Evolutionary conservation across 2,888 invertebrate species (phyloP).

Genomic region (Euzetes globulus): DNA sequence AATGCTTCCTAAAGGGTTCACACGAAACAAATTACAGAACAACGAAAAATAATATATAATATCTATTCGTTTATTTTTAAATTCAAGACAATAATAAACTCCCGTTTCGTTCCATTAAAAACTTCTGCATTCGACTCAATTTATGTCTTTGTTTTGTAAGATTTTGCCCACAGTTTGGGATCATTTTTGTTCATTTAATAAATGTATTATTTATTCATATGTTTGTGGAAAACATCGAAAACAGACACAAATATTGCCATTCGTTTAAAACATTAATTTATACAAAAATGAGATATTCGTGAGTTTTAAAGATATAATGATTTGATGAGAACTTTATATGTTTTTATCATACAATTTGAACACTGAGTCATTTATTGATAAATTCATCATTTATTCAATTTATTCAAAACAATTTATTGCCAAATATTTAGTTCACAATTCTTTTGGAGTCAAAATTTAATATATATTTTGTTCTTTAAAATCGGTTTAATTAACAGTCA

Average conservation of each 20-base stretch:
- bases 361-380: background rate
- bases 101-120: slow-evolving; percentile 9
- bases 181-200: background rate
- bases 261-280: slow-evolving; percentile 19
- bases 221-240: slow-evolving; percentile 22
- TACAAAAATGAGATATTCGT: slow-evolving; percentile 20
- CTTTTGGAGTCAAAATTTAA: background rate
- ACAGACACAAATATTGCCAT: slow-evolving; percentile 28
- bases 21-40: slow-evolving; percentile 27
- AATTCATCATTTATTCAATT: background rate
- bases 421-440: background rate
- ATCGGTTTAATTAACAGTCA: background rate
- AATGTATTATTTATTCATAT: background rate
- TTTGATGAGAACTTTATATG: slow-evolving; percentile 14
- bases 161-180: background rate
- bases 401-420: background rate
- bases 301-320: background rate
- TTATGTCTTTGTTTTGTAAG: background rate
- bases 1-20: slow-evolving; percentile 25
- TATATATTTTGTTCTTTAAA: background rate
- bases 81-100: background rate
- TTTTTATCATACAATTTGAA: slow-evolving; percentile 20
- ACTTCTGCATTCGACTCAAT: background rate
- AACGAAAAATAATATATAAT: slow-evolving; percentile 21
- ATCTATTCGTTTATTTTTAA: background rate